Evolutionary conservation across 2,797 vertebrate species (phyloP).

Genomic region (Periparus ater): DNA sequence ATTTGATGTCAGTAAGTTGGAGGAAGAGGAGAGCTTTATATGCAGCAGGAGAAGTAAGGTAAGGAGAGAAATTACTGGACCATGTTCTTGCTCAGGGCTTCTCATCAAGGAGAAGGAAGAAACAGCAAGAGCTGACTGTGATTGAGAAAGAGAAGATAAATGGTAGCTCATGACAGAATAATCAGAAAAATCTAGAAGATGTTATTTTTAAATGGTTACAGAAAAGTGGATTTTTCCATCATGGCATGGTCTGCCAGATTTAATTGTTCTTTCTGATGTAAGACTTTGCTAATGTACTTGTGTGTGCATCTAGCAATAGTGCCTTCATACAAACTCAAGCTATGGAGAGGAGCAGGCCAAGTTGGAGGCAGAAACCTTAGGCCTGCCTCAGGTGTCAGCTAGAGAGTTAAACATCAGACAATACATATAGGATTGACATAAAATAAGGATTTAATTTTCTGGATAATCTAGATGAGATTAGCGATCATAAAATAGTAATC

Average conservation of each 20-base stretch:
- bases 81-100: neutral
- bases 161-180: neutral
- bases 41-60: neutral
- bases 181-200: neutral
- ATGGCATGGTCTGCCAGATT: neutral
- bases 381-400: neutral
- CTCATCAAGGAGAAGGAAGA: neutral
- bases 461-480: neutral
- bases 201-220: neutral
- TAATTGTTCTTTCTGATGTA: neutral
- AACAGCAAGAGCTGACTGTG: neutral
- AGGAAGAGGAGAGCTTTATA: neutral
- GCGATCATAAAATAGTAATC: neutral
- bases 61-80: neutral
- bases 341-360: neutral
- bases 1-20: neutral
- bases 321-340: neutral
- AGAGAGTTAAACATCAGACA: neutral
- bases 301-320: fast-evolving
- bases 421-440: neutral
- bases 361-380: neutral
- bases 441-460: neutral
- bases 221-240: neutral
- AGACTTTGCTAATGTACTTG: neutral
- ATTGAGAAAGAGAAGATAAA: neutral